Conservation (phyloP, 2,888 invertebrate species). For the Gastracanthus pulcherrimus region DNA sequence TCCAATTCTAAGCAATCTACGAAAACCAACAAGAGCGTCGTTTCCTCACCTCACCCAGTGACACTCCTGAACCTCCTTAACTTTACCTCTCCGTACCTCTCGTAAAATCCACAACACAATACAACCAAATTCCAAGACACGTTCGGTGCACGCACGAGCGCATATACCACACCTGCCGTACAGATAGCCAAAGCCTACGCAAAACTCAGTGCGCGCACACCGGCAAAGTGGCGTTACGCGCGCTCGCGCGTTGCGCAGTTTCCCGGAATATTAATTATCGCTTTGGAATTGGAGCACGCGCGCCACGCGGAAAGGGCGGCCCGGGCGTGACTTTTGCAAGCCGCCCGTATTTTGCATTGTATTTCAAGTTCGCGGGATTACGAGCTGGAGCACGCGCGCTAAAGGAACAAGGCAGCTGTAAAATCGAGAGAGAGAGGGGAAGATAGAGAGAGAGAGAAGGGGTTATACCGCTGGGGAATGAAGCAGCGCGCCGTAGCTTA, state of each 20-base stretch:
- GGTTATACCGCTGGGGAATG: not conserved
- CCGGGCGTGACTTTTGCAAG: slow-evolving; percentile 2
- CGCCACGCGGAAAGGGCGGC: not conserved
- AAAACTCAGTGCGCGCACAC: not conserved
- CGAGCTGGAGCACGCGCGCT: not conserved
- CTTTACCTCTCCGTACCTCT: no score
- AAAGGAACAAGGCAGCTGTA: not conserved
- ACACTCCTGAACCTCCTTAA: no score
- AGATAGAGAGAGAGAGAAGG: not conserved
- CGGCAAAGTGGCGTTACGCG: no score
- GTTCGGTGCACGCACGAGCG: no score
- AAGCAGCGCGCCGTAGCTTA: slow-evolving; percentile 61
- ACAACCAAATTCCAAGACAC: no score
- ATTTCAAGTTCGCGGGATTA: slow-evolving; percentile 21
- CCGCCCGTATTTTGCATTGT: not conserved
- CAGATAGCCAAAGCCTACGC: not conserved
- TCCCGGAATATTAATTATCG: slow-evolving; percentile 20
- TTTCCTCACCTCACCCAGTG: no score
- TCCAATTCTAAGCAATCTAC: no score
- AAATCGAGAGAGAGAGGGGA: not conserved
- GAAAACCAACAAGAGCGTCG: no score
- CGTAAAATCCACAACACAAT: no score
- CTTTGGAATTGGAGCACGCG: slow-evolving; percentile 3
- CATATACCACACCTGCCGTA: no score
- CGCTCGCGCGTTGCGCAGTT: not conserved